These are phyloP conservation scores for Anoura caudifer DNA, from an alignment of 2,113 vertebrate species.

Conservation along the genomic window DNA sequence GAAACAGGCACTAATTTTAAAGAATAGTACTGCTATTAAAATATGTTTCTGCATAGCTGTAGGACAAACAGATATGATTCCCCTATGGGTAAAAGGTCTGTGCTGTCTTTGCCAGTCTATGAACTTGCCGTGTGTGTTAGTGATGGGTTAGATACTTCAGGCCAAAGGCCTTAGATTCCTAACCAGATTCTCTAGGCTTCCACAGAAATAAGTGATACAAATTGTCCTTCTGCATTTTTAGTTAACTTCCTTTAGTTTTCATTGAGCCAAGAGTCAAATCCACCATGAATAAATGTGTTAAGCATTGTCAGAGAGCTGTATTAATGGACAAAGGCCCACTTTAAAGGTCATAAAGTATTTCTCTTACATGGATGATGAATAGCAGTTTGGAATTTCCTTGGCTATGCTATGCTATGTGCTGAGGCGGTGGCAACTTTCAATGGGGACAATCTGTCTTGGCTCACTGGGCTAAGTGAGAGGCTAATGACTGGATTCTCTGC, in stretches of 20 bases:
- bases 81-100: not conserved
- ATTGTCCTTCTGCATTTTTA: constrained; percentile 43
- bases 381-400: constrained; percentile 55
- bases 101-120: not conserved
- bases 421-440: constrained; percentile 24
- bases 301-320: constrained; percentile 54
- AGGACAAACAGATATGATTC: constrained; percentile 36
- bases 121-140: not conserved
- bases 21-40: constrained; percentile 41
- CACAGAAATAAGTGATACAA: constrained; percentile 58
- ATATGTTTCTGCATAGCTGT: constrained; percentile 28
- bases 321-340: constrained; percentile 54
- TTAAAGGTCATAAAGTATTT: constrained; percentile 68
- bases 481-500: constrained; percentile 25
- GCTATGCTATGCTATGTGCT: not conserved
- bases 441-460: constrained; percentile 31
- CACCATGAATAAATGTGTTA: constrained; percentile 43
- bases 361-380: constrained; percentile 52
- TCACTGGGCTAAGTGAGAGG: constrained; percentile 39
- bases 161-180: constrained; percentile 25
- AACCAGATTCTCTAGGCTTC: constrained; percentile 45
- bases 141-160: constrained; percentile 37
- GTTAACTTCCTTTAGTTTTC: constrained; percentile 60
- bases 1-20: constrained; percentile 67
- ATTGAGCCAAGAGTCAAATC: constrained; percentile 52